phyloP scores from a whole-genome alignment of 2,113 vertebrate genomes.

The Eublepharis macularius region DNA sequence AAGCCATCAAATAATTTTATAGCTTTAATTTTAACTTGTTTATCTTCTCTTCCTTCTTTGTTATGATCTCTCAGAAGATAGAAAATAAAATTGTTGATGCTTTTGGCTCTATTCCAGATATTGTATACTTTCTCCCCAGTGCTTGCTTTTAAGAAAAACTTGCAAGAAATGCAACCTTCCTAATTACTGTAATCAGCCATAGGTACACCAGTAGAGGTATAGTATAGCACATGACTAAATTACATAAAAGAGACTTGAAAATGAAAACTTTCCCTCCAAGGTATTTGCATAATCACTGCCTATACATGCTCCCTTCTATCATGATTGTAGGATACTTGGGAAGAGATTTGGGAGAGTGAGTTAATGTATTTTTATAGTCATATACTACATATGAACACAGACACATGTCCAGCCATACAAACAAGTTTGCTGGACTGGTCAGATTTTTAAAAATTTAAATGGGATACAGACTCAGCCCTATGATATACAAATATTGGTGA shows the following conservation, averaged over 20 bases:
- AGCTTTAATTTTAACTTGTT: slow-evolving; percentile 20
- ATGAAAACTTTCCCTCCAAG: not conserved
- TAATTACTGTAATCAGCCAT: not conserved
- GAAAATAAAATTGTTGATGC: slow-evolving; percentile 16
- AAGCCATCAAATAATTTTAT: slow-evolving; percentile 7
- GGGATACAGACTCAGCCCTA: not conserved
- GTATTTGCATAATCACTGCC: not conserved
- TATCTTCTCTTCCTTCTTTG: not conserved
- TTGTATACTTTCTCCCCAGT: not conserved
- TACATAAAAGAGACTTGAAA: not conserved
- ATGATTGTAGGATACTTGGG: not conserved
- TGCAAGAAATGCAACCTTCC: not conserved
- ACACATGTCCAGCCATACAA: not conserved
- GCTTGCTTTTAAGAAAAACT: not conserved
- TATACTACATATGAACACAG: not conserved
- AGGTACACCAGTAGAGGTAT: not conserved
- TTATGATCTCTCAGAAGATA: not conserved
- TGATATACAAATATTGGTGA: not conserved
- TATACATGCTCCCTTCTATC: not conserved
- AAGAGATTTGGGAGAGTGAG: not conserved
- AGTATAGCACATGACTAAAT: not conserved
- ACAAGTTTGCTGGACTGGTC: not conserved
- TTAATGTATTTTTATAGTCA: not conserved
- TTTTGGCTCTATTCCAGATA: not conserved
- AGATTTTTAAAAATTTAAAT: not conserved